Base-by-base conservation (phyloP, 2,113 vertebrate genomes). In the Gymnocephalus cernua region DNA sequence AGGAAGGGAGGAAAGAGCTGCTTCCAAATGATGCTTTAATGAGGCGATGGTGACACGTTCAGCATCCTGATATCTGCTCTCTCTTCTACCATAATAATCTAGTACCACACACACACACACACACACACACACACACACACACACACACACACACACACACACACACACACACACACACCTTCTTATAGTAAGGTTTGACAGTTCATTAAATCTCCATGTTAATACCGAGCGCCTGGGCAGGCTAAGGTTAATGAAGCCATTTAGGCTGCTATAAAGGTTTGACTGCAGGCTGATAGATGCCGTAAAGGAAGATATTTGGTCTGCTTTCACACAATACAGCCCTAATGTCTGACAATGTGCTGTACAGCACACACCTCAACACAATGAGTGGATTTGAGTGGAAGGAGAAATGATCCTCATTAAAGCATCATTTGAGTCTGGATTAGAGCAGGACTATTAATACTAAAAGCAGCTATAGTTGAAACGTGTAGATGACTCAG, bases 231-330 rank as follows among this genome's bases (percentile, higher is more conserved):
- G 51, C 19, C 16, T 53, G 79, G 77, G 73, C 74, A 32, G 54
- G 47, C 77, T 63, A 32, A 82, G 87, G 85, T 89, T 89, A 89
- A 91, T 79, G 85, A 88, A 77, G 84, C 85, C 77, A 15, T 79
- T 79, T 57, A 35, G 14, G 73, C 29, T 68, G 77, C 64, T 57
- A 16, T 83, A 76, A 88, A 85, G 76, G 21, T 74, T 65, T 47
- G 57, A 84, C 80, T 72, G 48, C 74, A 29, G 63, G 67, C 81
- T 75, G 66, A 47, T 59, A 51, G 35, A 23, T 7, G 6, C 44
- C 70, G 79, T 87, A 66, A 85, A 85, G 75, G 67, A 61, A 48
- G 72, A 74, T 47, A 51, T 84, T 82, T 62, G 71, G n/a, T 59
- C 38, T 35, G 27, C 61, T 27, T 47, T 63, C 25, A 16, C 48